These are phyloP conservation scores for Lucilia sericata DNA, from an alignment of 1,140 invertebrate genomes.

Conservation along the genomic window DNA sequence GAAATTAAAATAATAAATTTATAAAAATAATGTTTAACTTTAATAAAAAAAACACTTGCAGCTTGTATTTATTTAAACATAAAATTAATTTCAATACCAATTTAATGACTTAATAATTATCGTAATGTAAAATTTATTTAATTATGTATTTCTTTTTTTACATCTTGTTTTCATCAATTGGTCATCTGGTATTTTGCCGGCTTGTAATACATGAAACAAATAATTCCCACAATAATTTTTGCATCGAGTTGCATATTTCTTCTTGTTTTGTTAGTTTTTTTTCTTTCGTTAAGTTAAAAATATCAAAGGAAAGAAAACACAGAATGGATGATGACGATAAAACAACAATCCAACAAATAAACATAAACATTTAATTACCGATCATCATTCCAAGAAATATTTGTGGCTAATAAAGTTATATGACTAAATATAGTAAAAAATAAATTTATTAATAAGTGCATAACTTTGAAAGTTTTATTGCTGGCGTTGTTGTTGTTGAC, in stretches of 20 bases:
- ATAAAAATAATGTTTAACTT: too few species aligned
- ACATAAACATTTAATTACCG: constrained; percentile 39
- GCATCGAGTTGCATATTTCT: not conserved
- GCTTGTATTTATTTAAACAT: too few species aligned
- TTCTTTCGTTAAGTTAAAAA: not conserved
- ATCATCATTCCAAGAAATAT: constrained; percentile 26
- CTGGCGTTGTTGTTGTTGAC: not conserved
- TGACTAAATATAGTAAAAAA: constrained; percentile 32
- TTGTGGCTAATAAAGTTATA: constrained; percentile 40
- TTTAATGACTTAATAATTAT: too few species aligned
- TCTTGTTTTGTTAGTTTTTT: too few species aligned
- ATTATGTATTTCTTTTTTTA: too few species aligned
- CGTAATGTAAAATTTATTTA: too few species aligned
- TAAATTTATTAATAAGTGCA: constrained; percentile 41
- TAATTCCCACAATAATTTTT: not conserved
- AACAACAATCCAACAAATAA: not conserved
- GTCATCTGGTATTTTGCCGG: not conserved
- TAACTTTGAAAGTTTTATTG: constrained; percentile 30
- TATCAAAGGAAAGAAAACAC: constrained; percentile 19
- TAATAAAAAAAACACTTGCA: too few species aligned
- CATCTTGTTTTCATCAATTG: not conserved
- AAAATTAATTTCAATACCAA: too few species aligned
- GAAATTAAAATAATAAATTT: too few species aligned
- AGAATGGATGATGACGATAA: not conserved
- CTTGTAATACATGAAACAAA: not conserved